phyloP scores from a whole-genome alignment of 2,113 vertebrate genomes.

The Parus major region DNA sequence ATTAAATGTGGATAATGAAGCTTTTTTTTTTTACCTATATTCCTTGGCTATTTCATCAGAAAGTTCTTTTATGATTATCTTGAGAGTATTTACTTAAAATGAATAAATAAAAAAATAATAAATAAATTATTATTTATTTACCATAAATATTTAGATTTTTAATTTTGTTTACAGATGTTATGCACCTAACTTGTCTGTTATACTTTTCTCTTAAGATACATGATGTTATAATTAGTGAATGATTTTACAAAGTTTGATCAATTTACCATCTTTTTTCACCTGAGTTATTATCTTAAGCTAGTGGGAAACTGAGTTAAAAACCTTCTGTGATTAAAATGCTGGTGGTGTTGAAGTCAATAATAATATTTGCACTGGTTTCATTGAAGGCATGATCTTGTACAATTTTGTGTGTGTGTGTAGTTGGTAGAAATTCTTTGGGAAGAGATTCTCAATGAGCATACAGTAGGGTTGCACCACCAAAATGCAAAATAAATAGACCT shows the following conservation, averaged over 20 bases:
- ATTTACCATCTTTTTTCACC: background rate
- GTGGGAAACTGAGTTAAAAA: background rate
- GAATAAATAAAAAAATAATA: background rate
- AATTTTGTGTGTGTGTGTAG: background rate
- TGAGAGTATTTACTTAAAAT: background rate
- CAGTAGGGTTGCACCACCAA: background rate
- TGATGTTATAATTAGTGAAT: background rate
- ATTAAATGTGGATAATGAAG: background rate
- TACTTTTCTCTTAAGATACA: background rate
- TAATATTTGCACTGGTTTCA: background rate
- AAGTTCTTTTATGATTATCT: background rate
- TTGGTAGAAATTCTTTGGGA: background rate
- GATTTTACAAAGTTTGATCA: background rate
- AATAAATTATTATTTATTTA: background rate
- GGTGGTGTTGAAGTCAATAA: background rate
- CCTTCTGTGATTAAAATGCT: background rate
- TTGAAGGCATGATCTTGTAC: background rate
- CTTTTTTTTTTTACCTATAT: too few species aligned
- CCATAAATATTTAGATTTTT: background rate
- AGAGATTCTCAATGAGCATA: background rate
- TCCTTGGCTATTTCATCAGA: background rate
- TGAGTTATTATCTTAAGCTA: background rate
- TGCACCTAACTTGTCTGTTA: rapidly evolving
- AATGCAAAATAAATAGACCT: background rate
- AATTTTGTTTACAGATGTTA: background rate